phyloP scores from a whole-genome alignment of 2,888 invertebrate species.

The Drepana falcataria region DNA sequence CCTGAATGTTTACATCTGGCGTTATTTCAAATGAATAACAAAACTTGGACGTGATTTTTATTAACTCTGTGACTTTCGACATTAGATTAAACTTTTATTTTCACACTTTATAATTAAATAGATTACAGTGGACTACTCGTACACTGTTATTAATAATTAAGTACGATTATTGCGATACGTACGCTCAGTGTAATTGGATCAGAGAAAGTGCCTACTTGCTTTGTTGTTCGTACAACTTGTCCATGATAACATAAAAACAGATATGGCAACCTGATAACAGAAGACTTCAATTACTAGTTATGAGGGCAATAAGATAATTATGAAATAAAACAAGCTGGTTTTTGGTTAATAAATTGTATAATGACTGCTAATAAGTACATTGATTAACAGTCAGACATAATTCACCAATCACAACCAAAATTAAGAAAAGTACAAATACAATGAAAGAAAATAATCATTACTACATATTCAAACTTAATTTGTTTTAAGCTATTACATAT shows the following conservation, averaged over 20 bases:
- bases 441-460: background rate
- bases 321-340: slow-evolving; percentile 7
- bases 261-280: slow-evolving; percentile 4
- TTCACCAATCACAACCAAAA: slow-evolving; percentile 63
- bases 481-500: slow-evolving; percentile 31
- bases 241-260: background rate
- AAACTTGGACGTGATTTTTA: slow-evolving; percentile 30
- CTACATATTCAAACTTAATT: slow-evolving; percentile 16
- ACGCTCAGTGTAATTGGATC: too few species aligned
- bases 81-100: slow-evolving; percentile 2
- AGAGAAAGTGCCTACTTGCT: too few species aligned
- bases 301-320: background rate
- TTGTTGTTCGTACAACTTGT: too few species aligned
- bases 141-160: too few species aligned
- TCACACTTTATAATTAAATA: background rate
- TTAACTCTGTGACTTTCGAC: slow-evolving; percentile 45
- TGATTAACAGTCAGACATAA: slow-evolving; percentile 56
- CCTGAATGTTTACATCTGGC: slow-evolving; percentile 41
- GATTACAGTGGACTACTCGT: too few species aligned
- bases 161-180: too few species aligned
- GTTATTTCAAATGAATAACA: slow-evolving; percentile 64
- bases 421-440: background rate
- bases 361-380: slow-evolving; percentile 44
- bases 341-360: slow-evolving; percentile 34
- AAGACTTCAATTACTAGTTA: slow-evolving; percentile 8